Evolutionary conservation across 2,113 vertebrate genomes (phyloP).

Genomic region (Istiophorus platypterus): DNA sequence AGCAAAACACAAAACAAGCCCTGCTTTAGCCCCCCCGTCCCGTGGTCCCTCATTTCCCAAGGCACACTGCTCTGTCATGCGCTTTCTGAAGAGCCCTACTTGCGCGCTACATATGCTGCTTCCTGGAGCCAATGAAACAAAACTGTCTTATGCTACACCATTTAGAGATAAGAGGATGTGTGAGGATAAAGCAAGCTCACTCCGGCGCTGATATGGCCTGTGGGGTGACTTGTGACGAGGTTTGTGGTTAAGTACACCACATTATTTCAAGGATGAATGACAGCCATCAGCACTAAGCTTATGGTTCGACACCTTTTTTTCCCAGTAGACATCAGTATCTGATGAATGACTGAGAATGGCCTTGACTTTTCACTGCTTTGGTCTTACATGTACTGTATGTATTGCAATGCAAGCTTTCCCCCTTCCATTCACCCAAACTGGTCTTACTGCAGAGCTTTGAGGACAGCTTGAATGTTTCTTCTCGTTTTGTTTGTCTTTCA

Average conservation of each 20-base stretch:
- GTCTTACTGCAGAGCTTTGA: slow-evolving; percentile 82
- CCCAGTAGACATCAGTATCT: slow-evolving; percentile 81
- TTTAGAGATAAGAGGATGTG: slow-evolving; percentile 60
- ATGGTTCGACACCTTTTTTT: slow-evolving; percentile 77
- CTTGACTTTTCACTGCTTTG: slow-evolving; percentile 80
- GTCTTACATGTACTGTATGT: slow-evolving; percentile 78
- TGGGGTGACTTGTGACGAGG: slow-evolving; percentile 60
- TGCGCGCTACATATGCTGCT: slow-evolving; percentile 71
- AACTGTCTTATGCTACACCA: slow-evolving; percentile 60
- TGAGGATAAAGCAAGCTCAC: slow-evolving; percentile 57
- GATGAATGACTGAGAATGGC: slow-evolving; percentile 82
- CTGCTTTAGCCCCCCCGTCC: slow-evolving; percentile 39
- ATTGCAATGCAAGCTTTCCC: slow-evolving; percentile 75
- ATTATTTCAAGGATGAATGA: slow-evolving; percentile 78
- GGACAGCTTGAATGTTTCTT: slow-evolving; percentile 83
- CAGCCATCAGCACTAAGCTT: slow-evolving; percentile 72
- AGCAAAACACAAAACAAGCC: slow-evolving; percentile 40
- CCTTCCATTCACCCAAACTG: slow-evolving; percentile 75
- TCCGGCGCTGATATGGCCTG: slow-evolving; percentile 43
- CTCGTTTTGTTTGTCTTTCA: slow-evolving; percentile 68
- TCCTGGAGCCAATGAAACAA: slow-evolving; percentile 70
- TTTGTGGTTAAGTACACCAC: slow-evolving; percentile 63
- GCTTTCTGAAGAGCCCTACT: slow-evolving; percentile 59
- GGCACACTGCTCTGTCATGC: slow-evolving; percentile 58
- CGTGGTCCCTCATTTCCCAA: slow-evolving; percentile 54